A percentile compares a stretch with the other conserved stretches of the same genome.
phyloP scores from a whole-genome alignment of 2,797 vertebrate genomes.

The Erethizon dorsatum region DNA sequence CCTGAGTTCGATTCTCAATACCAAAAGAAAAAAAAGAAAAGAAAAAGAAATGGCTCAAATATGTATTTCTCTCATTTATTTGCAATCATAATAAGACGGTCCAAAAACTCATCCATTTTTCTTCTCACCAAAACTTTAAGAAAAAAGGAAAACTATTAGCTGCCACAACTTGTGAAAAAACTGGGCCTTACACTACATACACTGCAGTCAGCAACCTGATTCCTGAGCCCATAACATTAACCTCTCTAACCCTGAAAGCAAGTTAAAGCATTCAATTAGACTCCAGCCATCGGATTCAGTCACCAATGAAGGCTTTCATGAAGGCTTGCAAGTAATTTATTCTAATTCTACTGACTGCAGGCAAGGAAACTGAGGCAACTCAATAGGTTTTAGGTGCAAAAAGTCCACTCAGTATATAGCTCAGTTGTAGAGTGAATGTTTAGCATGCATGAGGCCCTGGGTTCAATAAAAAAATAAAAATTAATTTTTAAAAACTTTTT shows the following conservation, averaged over 20 bases:
- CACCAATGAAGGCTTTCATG: constrained; percentile 21
- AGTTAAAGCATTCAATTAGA: neutral
- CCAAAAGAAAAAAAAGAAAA: too few relatives aligned
- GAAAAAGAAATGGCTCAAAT: constrained; percentile 52
- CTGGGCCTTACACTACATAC: neutral
- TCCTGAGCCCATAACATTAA: neutral
- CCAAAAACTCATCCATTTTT: neutral
- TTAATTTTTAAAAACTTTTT: neutral
- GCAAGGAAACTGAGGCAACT: constrained; percentile 46
- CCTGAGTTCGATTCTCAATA: too few relatives aligned
- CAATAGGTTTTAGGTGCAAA: constrained; percentile 39
- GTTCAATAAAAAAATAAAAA: neutral
- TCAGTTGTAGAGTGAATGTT: neutral
- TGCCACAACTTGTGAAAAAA: constrained; percentile 55
- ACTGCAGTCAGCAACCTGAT: neutral
- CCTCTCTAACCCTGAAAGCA: constrained; percentile 55
- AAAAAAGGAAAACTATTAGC: neutral
- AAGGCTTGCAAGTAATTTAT: constrained; percentile 6
- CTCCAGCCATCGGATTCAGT: constrained; percentile 23
- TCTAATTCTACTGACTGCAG: constrained; percentile 35
- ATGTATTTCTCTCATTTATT: neutral
- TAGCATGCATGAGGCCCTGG: neutral
- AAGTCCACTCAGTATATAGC: neutral
- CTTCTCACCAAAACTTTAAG: neutral
- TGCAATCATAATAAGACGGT: constrained; percentile 9